phyloP scores from a whole-genome alignment of 2,888 invertebrate genomes.

The Hofmannophila pseudospretella region DNA sequence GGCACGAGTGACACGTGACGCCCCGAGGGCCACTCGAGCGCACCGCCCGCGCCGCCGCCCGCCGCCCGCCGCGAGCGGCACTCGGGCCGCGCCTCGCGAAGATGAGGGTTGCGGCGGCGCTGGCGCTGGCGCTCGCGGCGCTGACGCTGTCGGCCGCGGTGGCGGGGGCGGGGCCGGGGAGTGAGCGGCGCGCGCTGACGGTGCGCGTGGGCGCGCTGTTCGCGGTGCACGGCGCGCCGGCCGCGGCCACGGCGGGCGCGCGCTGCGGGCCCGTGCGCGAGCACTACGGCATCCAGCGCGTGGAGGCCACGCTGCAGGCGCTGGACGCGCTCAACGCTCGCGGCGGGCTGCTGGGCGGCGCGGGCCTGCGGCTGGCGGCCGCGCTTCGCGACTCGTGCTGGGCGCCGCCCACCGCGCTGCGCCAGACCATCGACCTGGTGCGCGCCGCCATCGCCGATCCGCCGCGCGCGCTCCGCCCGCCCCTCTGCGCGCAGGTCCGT shows the following conservation, averaged over 20 bases:
- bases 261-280: constrained; percentile 76
- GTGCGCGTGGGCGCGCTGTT: constrained; percentile 78
- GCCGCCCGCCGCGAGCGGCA: too few relatives aligned
- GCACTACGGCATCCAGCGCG: constrained; percentile 84
- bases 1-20: too few relatives aligned
- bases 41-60: too few relatives aligned
- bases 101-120: too few relatives aligned
- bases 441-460: constrained; percentile 79
- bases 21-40: too few relatives aligned
- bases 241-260: constrained; percentile 28
- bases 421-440: constrained; percentile 86
- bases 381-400: constrained; percentile 89
- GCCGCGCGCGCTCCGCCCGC: constrained; percentile 40
- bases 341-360: constrained; percentile 60
- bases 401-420: constrained; percentile 88
- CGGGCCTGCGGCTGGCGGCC: constrained; percentile 77
- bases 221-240: constrained; percentile 75
- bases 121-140: too few relatives aligned
- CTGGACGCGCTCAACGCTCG: constrained; percentile 81
- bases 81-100: too few relatives aligned
- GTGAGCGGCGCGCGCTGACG: too few relatives aligned
- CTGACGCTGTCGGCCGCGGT: too few relatives aligned
- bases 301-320: constrained; percentile 80
- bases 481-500: constrained; percentile 11
- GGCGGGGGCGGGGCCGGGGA: too few relatives aligned